Evolutionary conservation across 2,113 vertebrate species (phyloP).

Genomic region (Columba livia): DNA sequence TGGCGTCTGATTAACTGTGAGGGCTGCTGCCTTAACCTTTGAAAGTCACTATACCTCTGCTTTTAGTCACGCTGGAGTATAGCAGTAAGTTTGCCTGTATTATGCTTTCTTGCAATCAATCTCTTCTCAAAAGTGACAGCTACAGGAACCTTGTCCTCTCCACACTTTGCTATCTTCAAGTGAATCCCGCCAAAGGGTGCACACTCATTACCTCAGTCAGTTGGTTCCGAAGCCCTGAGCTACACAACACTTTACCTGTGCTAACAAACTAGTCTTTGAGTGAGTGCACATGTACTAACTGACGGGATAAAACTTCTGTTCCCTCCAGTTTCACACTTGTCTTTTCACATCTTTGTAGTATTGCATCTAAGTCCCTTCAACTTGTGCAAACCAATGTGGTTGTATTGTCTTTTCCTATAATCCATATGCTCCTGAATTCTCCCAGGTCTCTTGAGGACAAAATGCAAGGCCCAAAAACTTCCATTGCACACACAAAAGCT

Average conservation of each 20-base stretch:
- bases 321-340: background rate
- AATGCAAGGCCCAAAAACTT: background rate
- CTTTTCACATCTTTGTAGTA: background rate
- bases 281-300: background rate
- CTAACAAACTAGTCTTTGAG: background rate
- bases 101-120: background rate
- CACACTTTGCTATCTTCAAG: background rate
- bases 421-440: background rate
- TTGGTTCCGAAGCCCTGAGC: background rate
- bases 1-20: background rate
- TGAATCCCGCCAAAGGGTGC: background rate
- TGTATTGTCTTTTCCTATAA: background rate
- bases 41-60: background rate
- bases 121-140: background rate
- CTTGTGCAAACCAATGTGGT: background rate
- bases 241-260: background rate
- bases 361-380: background rate
- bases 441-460: background rate
- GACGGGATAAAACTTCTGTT: background rate
- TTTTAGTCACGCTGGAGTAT: background rate
- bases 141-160: background rate
- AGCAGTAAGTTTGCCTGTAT: background rate
- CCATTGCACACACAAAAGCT: background rate
- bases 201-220: background rate
- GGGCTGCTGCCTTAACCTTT: background rate